Evolutionary conservation across 2,888 invertebrate genomes (phyloP), one percentile per base, ranked within the genome.

Genomic region (Polydrusus cervinus): DNA sequence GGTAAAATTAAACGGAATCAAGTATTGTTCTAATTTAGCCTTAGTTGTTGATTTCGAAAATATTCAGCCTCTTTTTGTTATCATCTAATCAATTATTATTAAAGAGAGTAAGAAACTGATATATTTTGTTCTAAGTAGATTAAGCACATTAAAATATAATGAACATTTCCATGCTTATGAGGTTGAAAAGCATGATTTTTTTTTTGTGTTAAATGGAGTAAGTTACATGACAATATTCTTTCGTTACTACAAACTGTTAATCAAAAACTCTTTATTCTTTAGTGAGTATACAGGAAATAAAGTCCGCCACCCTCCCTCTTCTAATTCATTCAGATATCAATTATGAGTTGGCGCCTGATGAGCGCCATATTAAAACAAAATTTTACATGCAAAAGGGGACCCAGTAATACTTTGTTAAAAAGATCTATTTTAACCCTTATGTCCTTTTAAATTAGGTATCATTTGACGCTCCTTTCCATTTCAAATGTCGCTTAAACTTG

Each of bases 151-250:
- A 34, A 3, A 1, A 5, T 57, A 34, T n/a, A 34, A 57, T 57
- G 57, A 57, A 34, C 57, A 57, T 38, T 62, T 62, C 6, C 43
- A 40, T 43, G 43, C 43, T 1, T 47, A 47, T 14, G 47, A 47
- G 16, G 47, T 47, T 47, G 9, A 43, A 43, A 11, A 43, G 13
- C 9, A 43, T 43, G 13, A 43, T 43, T 43, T 43, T 43, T 7
- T n/a, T 43, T 43, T 43, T 43, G 43, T 43, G 7, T 43, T 7
- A 13, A 43, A 43, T 43, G 43, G 43, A 43, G 13, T 43, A 43
- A 43, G 43, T 43, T 43, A 43, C 13, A 43, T 43, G 13, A 43
- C 43, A 43, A 43, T 43, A 11, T 43, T 43, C 43, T 13, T 43
- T 43, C 13, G 13, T 43, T 43, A 43, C 9, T 43, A 11, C 13